Evolutionary conservation across 1,140 invertebrate genomes (phyloP).

Genomic region (Latrodectus geometricus): DNA sequence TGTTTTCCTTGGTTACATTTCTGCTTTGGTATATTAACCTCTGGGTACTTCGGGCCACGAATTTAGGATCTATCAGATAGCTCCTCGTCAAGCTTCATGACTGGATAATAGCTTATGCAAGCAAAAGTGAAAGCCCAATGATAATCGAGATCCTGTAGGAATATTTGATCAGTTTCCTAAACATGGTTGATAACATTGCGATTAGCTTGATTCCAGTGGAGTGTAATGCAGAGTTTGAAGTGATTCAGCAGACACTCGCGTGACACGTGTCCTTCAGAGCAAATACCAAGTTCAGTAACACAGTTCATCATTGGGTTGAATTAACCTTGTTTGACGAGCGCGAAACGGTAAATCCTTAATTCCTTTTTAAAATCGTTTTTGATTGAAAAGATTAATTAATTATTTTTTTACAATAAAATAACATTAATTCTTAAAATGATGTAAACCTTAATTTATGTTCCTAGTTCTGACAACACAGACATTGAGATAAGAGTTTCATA

Average conservation of each 20-base stretch:
- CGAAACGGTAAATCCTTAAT: too few relatives aligned
- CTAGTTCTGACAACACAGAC: too few relatives aligned
- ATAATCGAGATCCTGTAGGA: conserved; percentile 23
- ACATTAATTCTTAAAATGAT: too few relatives aligned
- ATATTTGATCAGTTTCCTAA: conserved; percentile 45
- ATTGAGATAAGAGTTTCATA: too few relatives aligned
- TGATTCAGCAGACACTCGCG: neutral
- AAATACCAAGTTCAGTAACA: neutral
- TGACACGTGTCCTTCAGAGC: neutral
- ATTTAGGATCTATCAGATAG: neutral
- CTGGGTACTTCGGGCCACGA: neutral
- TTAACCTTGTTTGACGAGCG: too few relatives aligned
- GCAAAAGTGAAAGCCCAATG: conserved; percentile 14
- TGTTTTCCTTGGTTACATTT: too few relatives aligned
- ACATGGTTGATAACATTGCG: conserved; percentile 23
- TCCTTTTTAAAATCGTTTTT: too few relatives aligned
- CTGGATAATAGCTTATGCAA: conserved; percentile 42
- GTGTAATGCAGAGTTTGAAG: neutral
- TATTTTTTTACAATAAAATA: too few relatives aligned
- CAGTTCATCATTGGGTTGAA: too few relatives aligned
- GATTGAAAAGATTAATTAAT: too few relatives aligned
- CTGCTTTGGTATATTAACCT: neutral
- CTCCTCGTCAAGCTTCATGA: neutral
- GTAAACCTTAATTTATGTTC: too few relatives aligned
- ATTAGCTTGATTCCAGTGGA: conserved; percentile 2